Evolutionary conservation across 2,888 invertebrate species (phyloP), one percentile per base, ranked within the genome.

Genomic region (Pristionchus arcanus): DNA sequence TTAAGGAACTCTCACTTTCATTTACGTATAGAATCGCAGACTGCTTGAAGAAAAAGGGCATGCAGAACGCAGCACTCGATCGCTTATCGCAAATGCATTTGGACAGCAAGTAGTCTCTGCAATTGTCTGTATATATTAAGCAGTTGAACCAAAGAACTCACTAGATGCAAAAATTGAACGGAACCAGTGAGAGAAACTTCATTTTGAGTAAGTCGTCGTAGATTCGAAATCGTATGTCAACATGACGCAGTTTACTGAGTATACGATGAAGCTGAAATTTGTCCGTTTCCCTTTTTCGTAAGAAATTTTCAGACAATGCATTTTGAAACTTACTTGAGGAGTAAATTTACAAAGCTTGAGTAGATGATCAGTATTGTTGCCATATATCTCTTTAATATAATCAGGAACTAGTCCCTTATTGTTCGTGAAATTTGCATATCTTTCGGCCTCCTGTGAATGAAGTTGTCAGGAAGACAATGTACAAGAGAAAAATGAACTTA

Each of bases 161-260:
- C 71, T 37, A 25, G 37, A 42, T 16, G 74, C 74, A 74, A 21
- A 74, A 74, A 74, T 74, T 42, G 74, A 74, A 74, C 37, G 74
- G 74, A 11, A 74, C 74, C 37, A 37, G 37, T 21, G 74, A 37
- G 2, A 74, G 37, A 21, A 74, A 74, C 21, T 37, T 34, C 74
- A 74, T 37, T 37, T 37, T 74, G 16, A 74, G 34, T 21, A 74
- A 37, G 53, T 81, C 81, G 37, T 81, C 81, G 19, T n/a, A 49
- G n/a, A 81, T 42, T 25, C 49, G 49, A 28, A 81, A 81, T 21
- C 81, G 49, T 19, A 81, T 81, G 81, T 81, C 81, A 21, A 49
- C 81, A 28, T 53, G 37, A 1, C n/a, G 25, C 81, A 81, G 28
- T 81, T 81, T 53, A 21, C 81, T 31, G 2, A 81, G 16, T 28